Conservation (phyloP, 2,113 vertebrate genomes). For the Pluvianellus socialis region DNA sequence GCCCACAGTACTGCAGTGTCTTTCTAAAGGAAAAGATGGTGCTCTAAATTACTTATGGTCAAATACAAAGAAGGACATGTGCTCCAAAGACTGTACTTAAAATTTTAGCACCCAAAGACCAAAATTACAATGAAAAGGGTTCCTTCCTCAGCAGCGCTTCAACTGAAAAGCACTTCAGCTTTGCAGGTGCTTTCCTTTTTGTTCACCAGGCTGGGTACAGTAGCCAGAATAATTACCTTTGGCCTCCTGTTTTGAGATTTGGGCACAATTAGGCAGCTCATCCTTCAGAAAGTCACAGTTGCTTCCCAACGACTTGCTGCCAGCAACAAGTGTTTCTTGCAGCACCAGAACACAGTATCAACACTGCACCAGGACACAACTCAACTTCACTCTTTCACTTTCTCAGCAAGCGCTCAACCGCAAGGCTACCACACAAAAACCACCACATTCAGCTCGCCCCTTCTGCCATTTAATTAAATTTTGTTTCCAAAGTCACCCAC, state of each 20-base stretch:
- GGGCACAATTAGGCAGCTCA: background rate
- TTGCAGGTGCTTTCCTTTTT: background rate
- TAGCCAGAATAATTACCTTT: background rate
- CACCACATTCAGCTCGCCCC: background rate
- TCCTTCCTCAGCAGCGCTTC: background rate
- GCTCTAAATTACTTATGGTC: fast-evolving
- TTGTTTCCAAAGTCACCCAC: background rate
- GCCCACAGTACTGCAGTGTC: no score
- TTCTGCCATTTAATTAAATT: background rate
- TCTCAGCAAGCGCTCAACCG: background rate
- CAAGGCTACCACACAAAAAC: background rate
- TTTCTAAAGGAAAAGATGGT: background rate
- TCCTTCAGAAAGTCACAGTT: background rate
- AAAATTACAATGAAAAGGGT: background rate
- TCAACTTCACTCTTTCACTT: background rate
- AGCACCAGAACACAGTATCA: background rate
- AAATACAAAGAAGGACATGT: background rate
- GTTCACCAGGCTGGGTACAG: no score
- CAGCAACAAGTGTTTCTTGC: background rate
- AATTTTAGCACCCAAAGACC: background rate
- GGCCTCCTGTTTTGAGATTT: background rate
- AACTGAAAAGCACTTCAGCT: background rate
- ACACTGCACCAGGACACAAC: background rate
- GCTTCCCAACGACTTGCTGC: background rate
- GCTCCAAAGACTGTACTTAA: background rate